Base-by-base conservation (phyloP, 1,140 invertebrate genomes). In the Euura saliciscinereae region DNA sequence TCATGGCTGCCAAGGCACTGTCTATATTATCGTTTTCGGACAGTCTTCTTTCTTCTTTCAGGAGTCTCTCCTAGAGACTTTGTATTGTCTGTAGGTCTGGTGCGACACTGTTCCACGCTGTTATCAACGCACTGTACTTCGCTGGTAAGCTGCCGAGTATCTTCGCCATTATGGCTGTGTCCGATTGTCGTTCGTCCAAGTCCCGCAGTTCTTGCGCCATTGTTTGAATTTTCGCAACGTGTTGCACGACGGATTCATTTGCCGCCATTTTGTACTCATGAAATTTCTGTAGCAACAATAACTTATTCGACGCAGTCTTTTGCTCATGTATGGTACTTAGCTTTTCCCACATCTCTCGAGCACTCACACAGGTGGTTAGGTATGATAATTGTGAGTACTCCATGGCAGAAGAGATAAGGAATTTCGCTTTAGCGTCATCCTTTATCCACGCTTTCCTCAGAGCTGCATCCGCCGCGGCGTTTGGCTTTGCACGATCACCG, bases 351-450 rank as follows among this genome's bases (percentile, higher is more conserved):
- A 75, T 75, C 28, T 75, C 66, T 43, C 66, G 69, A 3, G 74
- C 71, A 43, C 45, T 71, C 13, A 43, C 5, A 10, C 28, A 75
- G 10, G 42, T 59, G 11, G 70, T 44, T 7, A 75, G 28, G 11
- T 4, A 66, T 11, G 72, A 59, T 2, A 73, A 44, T 11, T 73
- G 72, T 42, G 42, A 45, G 68, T 73, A 69, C 10, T 69, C 72
- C 42, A 73, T 44, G 46, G 68, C 13, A 1, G 74, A 64, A 4
- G 76, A 75, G 28, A 77, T 66, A 4, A 75, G 2, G 42, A 68
- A 77, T 69, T 46, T 72, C 3, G 74, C 71, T 65, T 66, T 72
- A 4, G 74, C 74, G 44, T 75, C 68, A 65, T 75, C 71, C 66
- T 66, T 72, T 2, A 45, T 72, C 71, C 71, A 75, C 13, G 11